These are phyloP conservation scores for Oreochromis tanganicae DNA, from an alignment of 2,113 vertebrate genomes.

Conservation along the genomic window DNA sequence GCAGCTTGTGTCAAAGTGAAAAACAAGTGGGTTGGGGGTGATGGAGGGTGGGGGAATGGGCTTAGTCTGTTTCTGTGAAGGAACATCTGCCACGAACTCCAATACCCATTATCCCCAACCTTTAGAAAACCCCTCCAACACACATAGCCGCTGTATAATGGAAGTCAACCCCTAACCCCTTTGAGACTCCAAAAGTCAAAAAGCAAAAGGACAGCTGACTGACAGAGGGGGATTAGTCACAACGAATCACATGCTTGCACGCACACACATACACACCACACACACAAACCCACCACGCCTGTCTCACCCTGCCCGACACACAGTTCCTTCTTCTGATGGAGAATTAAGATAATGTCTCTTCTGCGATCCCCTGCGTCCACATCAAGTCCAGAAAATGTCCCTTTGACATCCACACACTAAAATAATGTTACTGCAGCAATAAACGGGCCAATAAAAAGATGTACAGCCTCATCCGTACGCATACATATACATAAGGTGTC, in stretches of 20 bases:
- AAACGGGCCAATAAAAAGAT: not conserved
- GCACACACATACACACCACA: not conserved
- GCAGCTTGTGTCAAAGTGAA: not conserved
- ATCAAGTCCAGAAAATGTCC: slow-evolving; percentile 1
- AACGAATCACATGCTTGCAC: slow-evolving; percentile 46
- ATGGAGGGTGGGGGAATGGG: not conserved
- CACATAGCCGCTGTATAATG: not conserved
- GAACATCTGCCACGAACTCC: slow-evolving; percentile 54
- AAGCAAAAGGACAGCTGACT: slow-evolving; percentile 62
- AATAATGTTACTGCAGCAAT: not conserved
- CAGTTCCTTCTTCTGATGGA: slow-evolving; percentile 11
- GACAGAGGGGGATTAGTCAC: slow-evolving; percentile 60
- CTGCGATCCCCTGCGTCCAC: slow-evolving; percentile 18
- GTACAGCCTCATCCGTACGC: not conserved
- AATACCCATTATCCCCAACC: slow-evolving; percentile 31
- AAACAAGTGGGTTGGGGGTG: not conserved
- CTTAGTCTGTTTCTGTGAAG: not conserved
- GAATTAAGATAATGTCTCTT: slow-evolving; percentile 36
- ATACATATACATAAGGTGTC: not conserved
- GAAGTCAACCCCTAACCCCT: slow-evolving; percentile 37
- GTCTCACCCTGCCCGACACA: not conserved
- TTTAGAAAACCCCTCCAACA: slow-evolving; percentile 24
- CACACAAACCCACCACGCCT: not conserved
- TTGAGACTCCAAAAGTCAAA: slow-evolving; percentile 51
- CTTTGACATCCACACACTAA: not conserved